These are phyloP conservation scores for Cataglyphis livida DNA, from an alignment of 2,888 invertebrate species.

Conservation along the genomic window DNA sequence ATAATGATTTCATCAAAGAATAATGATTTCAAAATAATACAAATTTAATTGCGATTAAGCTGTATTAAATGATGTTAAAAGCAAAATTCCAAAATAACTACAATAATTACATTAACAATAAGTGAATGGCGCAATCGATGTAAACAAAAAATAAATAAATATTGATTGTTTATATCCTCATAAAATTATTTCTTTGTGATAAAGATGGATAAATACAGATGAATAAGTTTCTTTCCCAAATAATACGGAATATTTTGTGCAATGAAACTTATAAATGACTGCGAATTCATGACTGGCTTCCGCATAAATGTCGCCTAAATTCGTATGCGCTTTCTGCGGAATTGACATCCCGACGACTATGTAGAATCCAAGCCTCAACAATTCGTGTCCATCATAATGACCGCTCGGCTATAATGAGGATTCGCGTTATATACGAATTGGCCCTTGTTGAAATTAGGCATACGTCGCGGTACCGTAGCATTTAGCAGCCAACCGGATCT, in stretches of 20 bases:
- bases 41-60: neutral
- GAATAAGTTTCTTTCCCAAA: neutral
- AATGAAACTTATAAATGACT: neutral
- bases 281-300: constrained; percentile 1
- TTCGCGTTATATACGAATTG: constrained; percentile 38
- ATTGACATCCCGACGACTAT: constrained; percentile 4
- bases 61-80: neutral
- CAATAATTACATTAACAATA: neutral
- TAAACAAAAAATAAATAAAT: neutral
- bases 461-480: constrained; percentile 84
- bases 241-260: neutral
- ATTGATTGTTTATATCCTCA: neutral
- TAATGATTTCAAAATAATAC: neutral
- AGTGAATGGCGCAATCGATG: neutral
- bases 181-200: neutral
- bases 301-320: constrained; percentile 43
- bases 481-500: constrained; percentile 84
- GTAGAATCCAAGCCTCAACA: constrained; percentile 14
- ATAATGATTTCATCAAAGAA: neutral
- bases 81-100: neutral
- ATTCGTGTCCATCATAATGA: constrained; percentile 43
- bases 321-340: constrained; percentile 59
- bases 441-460: constrained; percentile 78
- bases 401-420: constrained; percentile 15
- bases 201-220: neutral